Evolutionary conservation across 2,888 invertebrate species (phyloP).

Genomic region (Neocrepidodera transversa): DNA sequence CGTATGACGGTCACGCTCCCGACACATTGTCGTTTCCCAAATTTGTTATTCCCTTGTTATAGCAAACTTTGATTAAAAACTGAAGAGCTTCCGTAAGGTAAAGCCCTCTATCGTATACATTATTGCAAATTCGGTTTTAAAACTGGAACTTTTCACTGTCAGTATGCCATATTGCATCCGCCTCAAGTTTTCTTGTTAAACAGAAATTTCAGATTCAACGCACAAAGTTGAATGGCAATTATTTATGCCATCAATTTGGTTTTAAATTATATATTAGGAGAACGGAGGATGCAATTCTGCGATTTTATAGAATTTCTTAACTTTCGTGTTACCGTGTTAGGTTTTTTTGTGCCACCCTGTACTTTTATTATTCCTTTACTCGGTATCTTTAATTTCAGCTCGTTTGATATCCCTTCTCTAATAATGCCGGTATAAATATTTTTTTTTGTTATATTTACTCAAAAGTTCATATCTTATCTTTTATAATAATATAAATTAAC

Average conservation of each 20-base stretch:
- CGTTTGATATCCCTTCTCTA: too few relatives aligned
- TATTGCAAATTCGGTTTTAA: slow-evolving; percentile 23
- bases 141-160: slow-evolving; percentile 17
- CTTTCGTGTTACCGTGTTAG: too few relatives aligned
- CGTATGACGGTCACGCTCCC: slow-evolving; percentile 8
- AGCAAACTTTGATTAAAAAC: slow-evolving; percentile 22
- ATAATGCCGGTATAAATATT: too few relatives aligned
- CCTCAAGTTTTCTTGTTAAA: slow-evolving; percentile 22
- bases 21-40: slow-evolving; percentile 13
- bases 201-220: slow-evolving; percentile 11
- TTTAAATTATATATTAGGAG: neutral
- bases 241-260: neutral
- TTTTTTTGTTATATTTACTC: too few relatives aligned
- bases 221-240: slow-evolving; percentile 7
- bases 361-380: too few relatives aligned
- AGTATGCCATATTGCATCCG: slow-evolving; percentile 22
- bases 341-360: too few relatives aligned
- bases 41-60: slow-evolving; percentile 7
- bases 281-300: neutral
- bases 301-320: too few relatives aligned
- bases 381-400: too few relatives aligned
- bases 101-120: slow-evolving; percentile 10
- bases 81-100: slow-evolving; percentile 15
- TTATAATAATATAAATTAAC: too few relatives aligned
- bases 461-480: too few relatives aligned